Percentiles rank a stretch among this genome's conserved stretches.
Conservation (phyloP, 2,113 vertebrate genomes). For the Pao palembangensis region DNA sequence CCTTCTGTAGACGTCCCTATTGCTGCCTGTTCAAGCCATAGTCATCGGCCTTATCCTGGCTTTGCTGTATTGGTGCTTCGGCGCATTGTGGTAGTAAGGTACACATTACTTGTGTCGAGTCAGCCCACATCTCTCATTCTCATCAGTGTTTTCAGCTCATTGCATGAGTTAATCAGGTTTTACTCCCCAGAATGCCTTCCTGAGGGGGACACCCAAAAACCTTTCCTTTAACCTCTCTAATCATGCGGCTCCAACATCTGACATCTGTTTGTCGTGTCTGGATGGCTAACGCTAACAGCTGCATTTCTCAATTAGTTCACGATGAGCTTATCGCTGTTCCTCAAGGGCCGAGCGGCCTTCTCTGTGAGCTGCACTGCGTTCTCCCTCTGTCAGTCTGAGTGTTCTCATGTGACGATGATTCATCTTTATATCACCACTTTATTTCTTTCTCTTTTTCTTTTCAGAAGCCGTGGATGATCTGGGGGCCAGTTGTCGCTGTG, state of each 20-base stretch:
- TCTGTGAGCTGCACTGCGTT: constrained; percentile 39
- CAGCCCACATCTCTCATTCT: constrained; percentile 74
- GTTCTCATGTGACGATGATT: constrained; percentile 10
- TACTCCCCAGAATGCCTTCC: constrained; percentile 39
- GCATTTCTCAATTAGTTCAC: constrained; percentile 39
- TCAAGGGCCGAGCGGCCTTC: constrained; percentile 26
- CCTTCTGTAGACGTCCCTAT: constrained; percentile 97
- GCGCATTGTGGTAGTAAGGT: constrained; percentile 99
- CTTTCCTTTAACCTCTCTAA: constrained; percentile 52
- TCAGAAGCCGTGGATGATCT: constrained; percentile 92
- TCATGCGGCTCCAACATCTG: constrained; percentile 69
- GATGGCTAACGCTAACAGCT: constrained; percentile 61
- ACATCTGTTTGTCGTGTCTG: constrained; percentile 80
- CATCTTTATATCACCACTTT: constrained; percentile 44
- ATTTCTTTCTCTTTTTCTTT: constrained; percentile 44
- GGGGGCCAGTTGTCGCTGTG: constrained; percentile 90
- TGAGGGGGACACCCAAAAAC: constrained; percentile 17
- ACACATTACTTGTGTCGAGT: constrained; percentile 84
- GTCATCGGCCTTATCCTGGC: constrained; percentile 99
- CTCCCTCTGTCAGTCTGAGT: constrained; percentile 26
- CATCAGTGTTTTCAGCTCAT: constrained; percentile 75
- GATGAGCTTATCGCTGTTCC: constrained; percentile 38
- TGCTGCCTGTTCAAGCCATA: constrained; percentile 98
- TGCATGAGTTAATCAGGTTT: constrained; percentile 76
- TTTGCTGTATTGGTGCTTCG: constrained; percentile 99